A percentile compares a stretch with the other conserved stretches of the same genome.
These are phyloP conservation scores for Corvus hawaiiensis DNA, from an alignment of 2,113 vertebrate genomes.

Conservation along the genomic window DNA sequence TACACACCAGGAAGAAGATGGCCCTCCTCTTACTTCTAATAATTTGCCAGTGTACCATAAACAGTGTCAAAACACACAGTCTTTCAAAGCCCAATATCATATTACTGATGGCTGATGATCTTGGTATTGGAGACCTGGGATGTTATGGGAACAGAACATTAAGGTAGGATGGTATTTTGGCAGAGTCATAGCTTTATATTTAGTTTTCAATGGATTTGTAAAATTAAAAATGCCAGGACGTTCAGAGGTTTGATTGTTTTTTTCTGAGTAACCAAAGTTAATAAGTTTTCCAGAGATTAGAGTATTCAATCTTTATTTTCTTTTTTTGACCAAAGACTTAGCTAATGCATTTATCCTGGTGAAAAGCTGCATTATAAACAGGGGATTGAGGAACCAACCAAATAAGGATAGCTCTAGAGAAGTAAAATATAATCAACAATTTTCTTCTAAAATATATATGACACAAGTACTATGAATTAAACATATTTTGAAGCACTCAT, in stretches of 20 bases:
- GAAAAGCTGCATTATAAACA: neutral
- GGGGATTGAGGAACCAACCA: neutral
- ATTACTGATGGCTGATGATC: constrained; percentile 86
- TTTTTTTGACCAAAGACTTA: neutral
- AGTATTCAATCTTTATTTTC: neutral
- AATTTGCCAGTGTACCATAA: constrained; percentile 3
- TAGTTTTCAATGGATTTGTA: neutral
- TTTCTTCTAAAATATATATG: neutral
- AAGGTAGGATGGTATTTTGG: constrained; percentile 67
- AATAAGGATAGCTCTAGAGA: neutral
- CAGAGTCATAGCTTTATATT: neutral
- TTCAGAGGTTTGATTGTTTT: neutral
- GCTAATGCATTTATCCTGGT: neutral
- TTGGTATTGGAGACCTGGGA: constrained; percentile 88
- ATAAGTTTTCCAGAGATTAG: neutral
- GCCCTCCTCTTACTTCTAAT: constrained; percentile 2
- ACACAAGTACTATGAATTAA: neutral
- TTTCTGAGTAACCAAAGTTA: neutral
- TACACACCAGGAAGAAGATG: constrained; percentile 66
- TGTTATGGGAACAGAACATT: constrained; percentile 88
- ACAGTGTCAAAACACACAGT: neutral
- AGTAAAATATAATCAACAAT: neutral
- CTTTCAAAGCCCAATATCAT: constrained; percentile 74
- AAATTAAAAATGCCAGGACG: neutral
- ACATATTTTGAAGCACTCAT: neutral